Base-by-base conservation (phyloP, 2,888 invertebrate species). In the Drosophila fulvimacula region DNA sequence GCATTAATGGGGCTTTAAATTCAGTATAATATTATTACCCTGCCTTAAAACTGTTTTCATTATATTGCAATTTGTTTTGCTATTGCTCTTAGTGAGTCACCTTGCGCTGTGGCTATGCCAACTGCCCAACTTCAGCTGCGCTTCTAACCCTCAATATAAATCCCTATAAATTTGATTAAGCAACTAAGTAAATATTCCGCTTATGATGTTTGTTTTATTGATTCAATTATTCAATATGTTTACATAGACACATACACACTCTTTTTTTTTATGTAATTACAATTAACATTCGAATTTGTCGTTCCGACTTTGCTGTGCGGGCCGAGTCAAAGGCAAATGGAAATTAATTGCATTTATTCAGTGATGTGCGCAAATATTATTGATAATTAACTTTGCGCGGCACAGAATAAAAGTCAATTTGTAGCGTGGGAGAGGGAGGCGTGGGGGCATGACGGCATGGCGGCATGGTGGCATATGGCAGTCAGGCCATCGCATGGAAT, bases 361-460 rank as follows among this genome's bases (percentile, higher is more conserved):
- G 52, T 68, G 76, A 67, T 58, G 65, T 56, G 42, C 21, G 38
- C 57, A 74, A 79, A 73, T 72, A 69, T 73, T 64, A 68, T 73
- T 63, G 66, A 64, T 76, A 79, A 81, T 81, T 85, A 76, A 81
- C 68, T 81, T 85, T 70, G 51, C 58, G 34, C 21, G 56, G 56
- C 41, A 32, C 13, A 53, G 19, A n/a, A 59, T 59, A 51, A 69
- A 59, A 62, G 57, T 55, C 63, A 71, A 64, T 59, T 69, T 56
- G 51, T 0, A 19, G 42, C 11, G 11, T 21, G 41, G 41, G 19
- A 5, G 51, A 17, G 24, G 19, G 39, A n/a, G 32, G 41, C 5
- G 21, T 11, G 30, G 7, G 30, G 7, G 30, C 10, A 9, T 27
- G 27, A 6, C 1, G 5, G 27, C n/a, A n/a, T n/a, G 27, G 27